These are phyloP conservation scores for Hipposideros armiger DNA, from an alignment of 2,113 vertebrate species.

Conservation along the genomic window DNA sequence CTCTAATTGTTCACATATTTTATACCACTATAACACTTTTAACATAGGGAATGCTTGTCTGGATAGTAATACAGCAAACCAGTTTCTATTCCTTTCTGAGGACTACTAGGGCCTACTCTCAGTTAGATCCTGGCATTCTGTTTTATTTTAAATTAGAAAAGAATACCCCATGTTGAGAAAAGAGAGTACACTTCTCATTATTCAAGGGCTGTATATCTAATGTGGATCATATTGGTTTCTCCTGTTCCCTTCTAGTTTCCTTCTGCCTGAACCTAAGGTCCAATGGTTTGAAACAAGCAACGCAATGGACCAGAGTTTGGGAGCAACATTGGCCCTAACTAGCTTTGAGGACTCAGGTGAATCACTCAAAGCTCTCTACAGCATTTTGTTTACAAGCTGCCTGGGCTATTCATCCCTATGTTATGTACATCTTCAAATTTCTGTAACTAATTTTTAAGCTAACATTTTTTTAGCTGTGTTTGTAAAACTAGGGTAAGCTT, in stretches of 20 bases:
- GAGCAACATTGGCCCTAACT: neutral
- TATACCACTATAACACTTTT: neutral
- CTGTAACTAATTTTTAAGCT: neutral
- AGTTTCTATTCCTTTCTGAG: constrained; percentile 7
- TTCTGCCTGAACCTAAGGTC: neutral
- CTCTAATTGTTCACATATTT: neutral
- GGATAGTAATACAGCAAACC: neutral
- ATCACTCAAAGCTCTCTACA: neutral
- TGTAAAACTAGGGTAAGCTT: neutral
- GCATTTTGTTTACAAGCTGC: neutral
- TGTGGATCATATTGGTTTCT: neutral
- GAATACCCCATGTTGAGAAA: neutral
- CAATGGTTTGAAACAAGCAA: neutral
- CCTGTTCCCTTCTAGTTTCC: neutral
- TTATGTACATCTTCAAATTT: neutral
- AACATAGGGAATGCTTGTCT: constrained; percentile 1
- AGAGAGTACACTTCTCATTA: neutral
- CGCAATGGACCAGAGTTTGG: neutral
- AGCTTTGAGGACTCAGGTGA: neutral
- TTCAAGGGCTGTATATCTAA: constrained; percentile 16
- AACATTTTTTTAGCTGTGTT: neutral
- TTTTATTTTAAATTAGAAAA: constrained; percentile 46
- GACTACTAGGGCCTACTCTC: neutral
- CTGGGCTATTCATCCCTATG: neutral
- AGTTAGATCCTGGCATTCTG: constrained; percentile 6